These are phyloP conservation scores for Pristionchus mayeri DNA, from an alignment of 2,888 invertebrate genomes.

Conservation along the genomic window DNA sequence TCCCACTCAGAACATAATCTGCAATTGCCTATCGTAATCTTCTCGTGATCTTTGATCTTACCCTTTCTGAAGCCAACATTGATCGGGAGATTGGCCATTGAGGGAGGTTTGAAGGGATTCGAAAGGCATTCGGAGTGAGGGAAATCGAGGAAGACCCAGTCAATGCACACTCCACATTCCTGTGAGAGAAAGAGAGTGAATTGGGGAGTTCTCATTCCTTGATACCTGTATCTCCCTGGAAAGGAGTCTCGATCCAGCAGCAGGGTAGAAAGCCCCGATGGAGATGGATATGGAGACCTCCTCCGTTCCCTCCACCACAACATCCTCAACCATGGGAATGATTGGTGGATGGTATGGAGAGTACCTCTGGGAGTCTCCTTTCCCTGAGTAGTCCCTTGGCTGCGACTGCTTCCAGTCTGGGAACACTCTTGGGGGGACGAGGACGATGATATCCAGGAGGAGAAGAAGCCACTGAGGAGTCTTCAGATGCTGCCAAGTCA, in stretches of 20 bases:
- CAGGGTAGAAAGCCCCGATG: not conserved
- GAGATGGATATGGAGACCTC: slow-evolving; percentile 3
- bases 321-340: slow-evolving; percentile 13
- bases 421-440: slow-evolving; percentile 22
- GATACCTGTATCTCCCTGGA: slow-evolving; percentile 1
- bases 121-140: slow-evolving; percentile 56
- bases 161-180: not conserved
- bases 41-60: not conserved
- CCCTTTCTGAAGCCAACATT: slow-evolving; percentile 54
- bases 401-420: slow-evolving; percentile 1
- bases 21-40: slow-evolving; percentile 39
- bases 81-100: slow-evolving; percentile 48
- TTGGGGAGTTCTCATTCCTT: too few species aligned
- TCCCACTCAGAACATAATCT: slow-evolving; percentile 67
- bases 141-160: slow-evolving; percentile 59
- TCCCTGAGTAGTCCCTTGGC: not conserved
- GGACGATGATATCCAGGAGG: slow-evolving; percentile 5
- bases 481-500: slow-evolving; percentile 69
- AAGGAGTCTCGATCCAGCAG: not conserved
- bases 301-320: slow-evolving; percentile 9
- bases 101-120: slow-evolving; percentile 53
- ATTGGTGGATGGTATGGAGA: not conserved
- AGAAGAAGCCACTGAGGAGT: slow-evolving; percentile 63
- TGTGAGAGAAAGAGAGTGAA: not conserved
- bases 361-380: slow-evolving; percentile 14